These are phyloP conservation scores for Drosophila dives DNA, from an alignment of 2,888 invertebrate genomes.

Conservation along the genomic window DNA sequence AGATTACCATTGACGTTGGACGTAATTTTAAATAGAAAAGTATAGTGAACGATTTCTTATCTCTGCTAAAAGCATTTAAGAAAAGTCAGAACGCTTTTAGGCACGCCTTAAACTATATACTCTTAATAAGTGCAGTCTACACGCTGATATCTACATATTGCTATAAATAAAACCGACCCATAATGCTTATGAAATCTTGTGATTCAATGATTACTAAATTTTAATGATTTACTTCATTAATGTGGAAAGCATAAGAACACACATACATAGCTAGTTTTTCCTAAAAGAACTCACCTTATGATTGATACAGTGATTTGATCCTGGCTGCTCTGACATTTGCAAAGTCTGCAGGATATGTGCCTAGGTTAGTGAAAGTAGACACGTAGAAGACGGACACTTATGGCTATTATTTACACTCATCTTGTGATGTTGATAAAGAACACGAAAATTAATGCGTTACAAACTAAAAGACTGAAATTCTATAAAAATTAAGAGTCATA, in stretches of 20 bases:
- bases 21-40: background rate
- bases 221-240: too few species aligned
- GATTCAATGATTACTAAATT: background rate
- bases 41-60: background rate
- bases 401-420: background rate
- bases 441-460: too few species aligned
- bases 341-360: background rate
- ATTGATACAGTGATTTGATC: background rate
- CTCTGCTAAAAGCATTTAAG: background rate
- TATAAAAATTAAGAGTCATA: background rate
- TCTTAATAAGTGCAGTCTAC: background rate
- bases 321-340: background rate
- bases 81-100: background rate
- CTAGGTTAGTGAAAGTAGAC: too few species aligned
- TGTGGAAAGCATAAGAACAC: too few species aligned
- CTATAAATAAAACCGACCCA: background rate
- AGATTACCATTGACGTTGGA: background rate
- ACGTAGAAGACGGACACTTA: background rate
- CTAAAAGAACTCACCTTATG: too few species aligned
- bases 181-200: background rate
- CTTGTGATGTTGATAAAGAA: background rate
- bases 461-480: background rate
- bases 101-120: background rate
- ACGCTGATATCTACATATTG: background rate
- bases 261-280: too few species aligned